Base-by-base conservation (phyloP, 1,140 invertebrate species). In the Centruroides sculpturatus region DNA sequence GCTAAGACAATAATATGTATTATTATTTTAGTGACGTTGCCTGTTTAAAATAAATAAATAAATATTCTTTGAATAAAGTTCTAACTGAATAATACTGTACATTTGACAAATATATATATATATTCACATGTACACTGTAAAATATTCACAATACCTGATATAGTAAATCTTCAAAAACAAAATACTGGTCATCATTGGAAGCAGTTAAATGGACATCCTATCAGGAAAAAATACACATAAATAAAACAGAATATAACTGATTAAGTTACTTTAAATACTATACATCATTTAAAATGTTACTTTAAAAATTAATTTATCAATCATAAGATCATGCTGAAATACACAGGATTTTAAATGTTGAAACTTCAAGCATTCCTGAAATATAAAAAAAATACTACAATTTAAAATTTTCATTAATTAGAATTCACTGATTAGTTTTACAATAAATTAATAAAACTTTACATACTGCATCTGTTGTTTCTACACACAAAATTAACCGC, bases 131-230 rank as follows among this genome's bases (percentile, higher is more conserved):
- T 23, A 23, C 2, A 23, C 23, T 23, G 2, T 23, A 23, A 23
- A 23, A 23, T 23, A 23, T 23, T 23, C 23, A 41, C 41, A 6
- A 41, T 71, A 89, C 89, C 79, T 96, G 92, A 74, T 95, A 94
- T 0, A 97, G 76, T 49, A 93, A 82, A 75, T 98, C 93, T 78
- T 96, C 92, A 75, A 96, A 98, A 0, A 98, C 92, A 76, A 98
- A 98, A 72, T 97, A 96, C 70, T 96, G 92, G 72, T 97, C 92
- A 72, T 98, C 93, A 73, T 97, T 97, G 5, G 90, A 91, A 0
- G 92, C 91, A 10, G 92, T 97, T 49, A 96, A 73, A 73, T 94
- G 91, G 4, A 98, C 89, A 75, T 97, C 93, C 82, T 41, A 41
- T 41, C 8, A 6, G 41, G 3, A 41, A 8, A 41, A 41, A 6